Evolutionary conservation across 1,140 invertebrate species (phyloP), one percentile per base, ranked within the genome.

Genomic region (Tribolium madens): DNA sequence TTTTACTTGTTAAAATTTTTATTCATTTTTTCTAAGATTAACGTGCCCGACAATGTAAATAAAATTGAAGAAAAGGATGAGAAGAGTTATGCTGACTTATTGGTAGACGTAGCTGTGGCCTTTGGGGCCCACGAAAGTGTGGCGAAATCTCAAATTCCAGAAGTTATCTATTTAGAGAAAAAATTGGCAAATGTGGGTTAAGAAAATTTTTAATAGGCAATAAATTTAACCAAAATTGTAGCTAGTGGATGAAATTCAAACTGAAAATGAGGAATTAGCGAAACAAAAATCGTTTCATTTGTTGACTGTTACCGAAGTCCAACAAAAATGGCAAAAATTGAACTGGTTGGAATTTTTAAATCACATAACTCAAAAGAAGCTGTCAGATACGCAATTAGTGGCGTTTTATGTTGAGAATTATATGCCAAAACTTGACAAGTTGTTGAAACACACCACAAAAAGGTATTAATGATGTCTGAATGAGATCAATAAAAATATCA

Each of bases 271-370:
- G 9, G 12, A 26, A 12, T 26, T 64, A 18, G 21, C 21, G n/a
- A 12, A 12, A 26, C 9, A 33, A 21, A 17, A 26, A 26, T 26
- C 57, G 21, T 26, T 33, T 5, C 21, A 64, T 9, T 64, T 64
- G 12, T 2, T 72, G n/a, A 72, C 70, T 9, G 50, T 72, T 7
- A 17, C n/a, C 13, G 17, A 48, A 50, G 21, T 72, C 7, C 70
- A 72, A 18, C 17, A 26, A 9, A 31, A 26, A 6, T 72, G 46
- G 42, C 70, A 72, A 26, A 72, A 72, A 26, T 17, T 76, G 10
- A 53, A 76, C 33, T 76, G 75, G 75, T 21, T 71, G 5, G 68
- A 71, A 9, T 69, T 76, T 50, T 13, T 76, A 3, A 57, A 42
- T 52, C 69, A 64, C 4, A 53, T 71, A 18, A 72, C 70, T 5